Evolutionary conservation across 37 sponge, comb jelly and placozoan species (phyloP).

Genomic region (Oopsacas minuta): DNA sequence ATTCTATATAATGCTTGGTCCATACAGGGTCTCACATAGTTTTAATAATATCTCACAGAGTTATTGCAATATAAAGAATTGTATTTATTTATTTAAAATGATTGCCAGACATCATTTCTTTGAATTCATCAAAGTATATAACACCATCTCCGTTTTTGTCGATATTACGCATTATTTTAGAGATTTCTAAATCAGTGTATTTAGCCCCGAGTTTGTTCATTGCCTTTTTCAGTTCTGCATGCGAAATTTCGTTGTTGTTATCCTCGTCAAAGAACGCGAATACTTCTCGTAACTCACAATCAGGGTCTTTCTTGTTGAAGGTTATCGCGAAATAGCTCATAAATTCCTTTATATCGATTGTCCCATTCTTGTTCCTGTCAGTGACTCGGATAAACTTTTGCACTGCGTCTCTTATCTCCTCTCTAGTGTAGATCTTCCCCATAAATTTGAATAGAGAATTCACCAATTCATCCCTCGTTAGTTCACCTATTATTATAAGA

Average conservation of each 20-base stretch:
- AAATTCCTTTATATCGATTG: background rate
- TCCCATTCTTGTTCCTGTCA: background rate
- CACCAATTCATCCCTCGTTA: background rate
- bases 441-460: background rate
- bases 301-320: background rate
- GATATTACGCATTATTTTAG: background rate
- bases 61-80: too few species aligned
- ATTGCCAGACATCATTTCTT: conserved; percentile 10
- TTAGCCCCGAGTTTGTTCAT: background rate
- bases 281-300: background rate
- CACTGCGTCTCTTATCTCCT: background rate
- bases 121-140: background rate
- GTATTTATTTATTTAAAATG: background rate
- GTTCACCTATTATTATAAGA: background rate
- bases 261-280: background rate
- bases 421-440: background rate
- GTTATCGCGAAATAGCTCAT: background rate
- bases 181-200: background rate
- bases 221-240: background rate
- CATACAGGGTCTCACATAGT: too few species aligned
- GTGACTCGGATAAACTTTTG: background rate
- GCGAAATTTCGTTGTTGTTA: conserved; percentile 6
- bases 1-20: too few species aligned
- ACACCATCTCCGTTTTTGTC: conserved; percentile 13
- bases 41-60: too few species aligned